Percentiles rank a stretch among this genome's conserved stretches.
phyloP scores from a whole-genome alignment of 30 jellyfish, hydroid and myxozoan genomes.

The Aurelia sp. region DNA sequence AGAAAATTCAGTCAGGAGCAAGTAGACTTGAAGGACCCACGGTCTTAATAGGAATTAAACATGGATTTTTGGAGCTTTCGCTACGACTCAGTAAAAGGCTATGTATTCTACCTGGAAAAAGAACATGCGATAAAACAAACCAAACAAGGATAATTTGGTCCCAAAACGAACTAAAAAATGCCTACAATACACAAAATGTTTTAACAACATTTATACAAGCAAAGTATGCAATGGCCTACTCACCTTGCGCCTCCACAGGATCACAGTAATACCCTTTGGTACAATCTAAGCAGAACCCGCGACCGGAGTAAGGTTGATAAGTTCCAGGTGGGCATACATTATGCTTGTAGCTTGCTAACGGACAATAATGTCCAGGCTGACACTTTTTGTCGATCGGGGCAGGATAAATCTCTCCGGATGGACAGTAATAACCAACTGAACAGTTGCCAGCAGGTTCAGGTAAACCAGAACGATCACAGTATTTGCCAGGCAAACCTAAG shows the following conservation, averaged over 20 bases:
- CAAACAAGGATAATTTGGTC: no score
- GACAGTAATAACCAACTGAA: constrained; percentile 93
- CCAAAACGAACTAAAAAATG: no score
- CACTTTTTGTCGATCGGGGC: constrained; percentile 87
- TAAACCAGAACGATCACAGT: constrained; percentile 89
- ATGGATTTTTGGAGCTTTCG: no score
- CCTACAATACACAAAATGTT: no score
- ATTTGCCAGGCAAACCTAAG: constrained; percentile 92
- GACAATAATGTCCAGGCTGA: constrained; percentile 98
- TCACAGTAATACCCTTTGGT: constrained; percentile 93
- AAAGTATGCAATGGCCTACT: not conserved
- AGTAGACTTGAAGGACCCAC: no score
- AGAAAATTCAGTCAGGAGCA: no score
- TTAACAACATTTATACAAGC: not conserved
- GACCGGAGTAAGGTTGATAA: constrained; percentile 87
- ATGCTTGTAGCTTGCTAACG: constrained; percentile 81
- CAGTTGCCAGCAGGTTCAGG: constrained; percentile 96
- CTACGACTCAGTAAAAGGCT: no score
- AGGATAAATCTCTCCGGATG: constrained; percentile 93
- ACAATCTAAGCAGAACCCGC: constrained; percentile 89
- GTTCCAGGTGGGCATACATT: constrained; percentile 91
- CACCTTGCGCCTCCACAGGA: constrained; percentile 89
- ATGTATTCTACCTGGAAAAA: no score
- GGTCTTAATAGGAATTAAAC: no score
- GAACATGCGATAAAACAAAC: no score